phyloP scores from a whole-genome alignment of 2,888 invertebrate genomes.

The Orthosia gracilis region DNA sequence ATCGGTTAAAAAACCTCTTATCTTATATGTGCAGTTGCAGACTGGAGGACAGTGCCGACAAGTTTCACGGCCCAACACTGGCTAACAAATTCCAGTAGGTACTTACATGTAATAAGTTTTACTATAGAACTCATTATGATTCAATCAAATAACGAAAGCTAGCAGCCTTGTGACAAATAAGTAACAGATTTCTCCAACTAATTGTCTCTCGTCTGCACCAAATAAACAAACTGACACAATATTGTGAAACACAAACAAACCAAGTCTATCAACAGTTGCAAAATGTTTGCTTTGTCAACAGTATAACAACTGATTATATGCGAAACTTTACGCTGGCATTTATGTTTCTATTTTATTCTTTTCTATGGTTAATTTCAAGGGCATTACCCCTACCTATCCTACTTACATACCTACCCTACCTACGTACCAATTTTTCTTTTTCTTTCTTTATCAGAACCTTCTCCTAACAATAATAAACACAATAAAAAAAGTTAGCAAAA shows the following conservation, averaged over 20 bases:
- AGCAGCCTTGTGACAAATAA: slow-evolving; percentile 54
- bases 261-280: slow-evolving; percentile 33
- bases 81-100: no score
- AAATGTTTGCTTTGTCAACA: slow-evolving; percentile 51
- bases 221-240: slow-evolving; percentile 52
- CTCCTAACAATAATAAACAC: no score
- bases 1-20: no score
- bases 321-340: slow-evolving; percentile 40
- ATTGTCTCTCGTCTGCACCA: slow-evolving; percentile 10
- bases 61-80: no score
- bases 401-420: no score
- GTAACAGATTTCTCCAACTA: slow-evolving; percentile 49
- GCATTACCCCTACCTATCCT: no score
- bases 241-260: slow-evolving; percentile 57
- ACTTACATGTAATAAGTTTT: not conserved
- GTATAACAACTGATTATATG: slow-evolving; percentile 34
- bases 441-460: no score
- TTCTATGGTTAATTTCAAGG: slow-evolving; percentile 17
- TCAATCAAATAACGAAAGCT: slow-evolving; percentile 46
- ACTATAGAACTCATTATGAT: not conserved
- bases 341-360: slow-evolving; percentile 31
- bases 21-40: no score
- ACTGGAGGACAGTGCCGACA: no score
- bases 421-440: no score
- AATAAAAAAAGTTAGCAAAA: no score